Evolutionary conservation across 2,113 vertebrate species (phyloP).

Genomic region (Lonchura striata): DNA sequence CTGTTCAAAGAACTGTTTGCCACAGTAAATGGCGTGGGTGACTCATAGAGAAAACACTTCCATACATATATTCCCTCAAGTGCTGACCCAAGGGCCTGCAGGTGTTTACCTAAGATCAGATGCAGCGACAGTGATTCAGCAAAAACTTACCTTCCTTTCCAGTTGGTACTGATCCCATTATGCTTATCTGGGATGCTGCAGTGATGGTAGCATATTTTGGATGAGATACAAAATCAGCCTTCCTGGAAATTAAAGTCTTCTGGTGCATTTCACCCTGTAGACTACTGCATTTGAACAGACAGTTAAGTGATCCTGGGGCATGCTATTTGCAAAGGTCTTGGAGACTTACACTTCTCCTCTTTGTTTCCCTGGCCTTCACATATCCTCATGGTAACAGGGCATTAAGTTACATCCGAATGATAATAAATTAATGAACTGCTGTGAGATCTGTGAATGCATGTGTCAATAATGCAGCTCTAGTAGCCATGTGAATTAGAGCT

Average conservation of each 20-base stretch:
- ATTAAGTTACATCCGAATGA: not conserved
- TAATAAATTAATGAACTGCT: conserved; percentile 31
- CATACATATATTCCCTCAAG: not conserved
- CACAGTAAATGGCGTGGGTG: accelerated
- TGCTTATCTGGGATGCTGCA: not conserved
- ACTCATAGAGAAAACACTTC: not conserved
- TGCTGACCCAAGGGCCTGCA: not conserved
- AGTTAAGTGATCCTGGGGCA: not conserved
- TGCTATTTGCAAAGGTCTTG: not conserved
- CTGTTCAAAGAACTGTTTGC: not conserved
- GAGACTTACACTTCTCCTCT: not conserved
- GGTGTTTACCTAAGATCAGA: not conserved
- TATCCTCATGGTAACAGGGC: not conserved
- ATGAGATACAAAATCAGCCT: not conserved
- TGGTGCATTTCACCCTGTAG: not conserved
- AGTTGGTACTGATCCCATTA: not conserved
- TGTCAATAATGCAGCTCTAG: not conserved
- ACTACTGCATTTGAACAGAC: not conserved
- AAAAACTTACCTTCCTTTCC: not conserved
- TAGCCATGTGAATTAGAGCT: not conserved
- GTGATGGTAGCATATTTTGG: not conserved
- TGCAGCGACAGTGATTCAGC: not conserved
- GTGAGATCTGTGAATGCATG: not conserved
- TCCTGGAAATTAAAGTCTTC: not conserved
- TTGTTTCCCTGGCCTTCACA: not conserved